Evolutionary conservation across 2,888 invertebrate species (phyloP).

Genomic region (Exephanes ischioxanthus): DNA sequence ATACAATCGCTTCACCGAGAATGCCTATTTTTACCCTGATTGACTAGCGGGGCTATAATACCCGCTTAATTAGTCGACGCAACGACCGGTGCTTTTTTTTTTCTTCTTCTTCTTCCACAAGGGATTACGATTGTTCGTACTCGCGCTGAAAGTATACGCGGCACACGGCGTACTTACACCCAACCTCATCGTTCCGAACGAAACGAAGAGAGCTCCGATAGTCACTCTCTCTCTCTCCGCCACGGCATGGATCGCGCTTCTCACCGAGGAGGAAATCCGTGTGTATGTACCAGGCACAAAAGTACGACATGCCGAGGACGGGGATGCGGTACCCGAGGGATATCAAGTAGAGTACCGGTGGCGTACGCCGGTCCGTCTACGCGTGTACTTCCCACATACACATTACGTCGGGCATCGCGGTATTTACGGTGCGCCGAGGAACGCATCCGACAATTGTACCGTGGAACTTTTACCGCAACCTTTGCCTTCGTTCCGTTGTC

Average conservation of each 20-base stretch:
- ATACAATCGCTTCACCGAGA: constrained; percentile 56
- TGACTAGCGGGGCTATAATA: constrained; percentile 23
- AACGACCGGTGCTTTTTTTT: constrained; percentile 69
- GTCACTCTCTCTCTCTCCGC: constrained; percentile 16
- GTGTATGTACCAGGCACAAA: constrained; percentile 27
- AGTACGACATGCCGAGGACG: constrained; percentile 71
- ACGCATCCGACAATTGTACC: constrained; percentile 21
- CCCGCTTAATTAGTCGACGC: constrained; percentile 78
- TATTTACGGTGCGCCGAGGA: neutral
- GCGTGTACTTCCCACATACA: constrained; percentile 30
- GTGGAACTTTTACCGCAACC: constrained; percentile 42
- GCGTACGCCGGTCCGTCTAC: constrained; percentile 47
- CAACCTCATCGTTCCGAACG: constrained; percentile 30
- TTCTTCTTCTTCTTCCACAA: constrained; percentile 46
- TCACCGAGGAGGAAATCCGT: constrained; percentile 27
- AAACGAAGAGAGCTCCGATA: constrained; percentile 61
- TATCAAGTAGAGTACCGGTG: constrained; percentile 82
- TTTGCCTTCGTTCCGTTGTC: constrained; percentile 47
- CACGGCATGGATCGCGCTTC: constrained; percentile 40
- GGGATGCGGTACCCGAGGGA: constrained; percentile 76
- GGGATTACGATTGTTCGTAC: constrained; percentile 56
- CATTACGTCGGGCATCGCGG: neutral
- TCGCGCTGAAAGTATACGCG: constrained; percentile 34
- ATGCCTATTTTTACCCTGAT: constrained; percentile 47
- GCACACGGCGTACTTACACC: neutral